A percentile compares a stretch with the other conserved stretches of the same genome.
These are phyloP conservation scores for Alca torda DNA, from an alignment of 2,797 vertebrate genomes.

Conservation along the genomic window DNA sequence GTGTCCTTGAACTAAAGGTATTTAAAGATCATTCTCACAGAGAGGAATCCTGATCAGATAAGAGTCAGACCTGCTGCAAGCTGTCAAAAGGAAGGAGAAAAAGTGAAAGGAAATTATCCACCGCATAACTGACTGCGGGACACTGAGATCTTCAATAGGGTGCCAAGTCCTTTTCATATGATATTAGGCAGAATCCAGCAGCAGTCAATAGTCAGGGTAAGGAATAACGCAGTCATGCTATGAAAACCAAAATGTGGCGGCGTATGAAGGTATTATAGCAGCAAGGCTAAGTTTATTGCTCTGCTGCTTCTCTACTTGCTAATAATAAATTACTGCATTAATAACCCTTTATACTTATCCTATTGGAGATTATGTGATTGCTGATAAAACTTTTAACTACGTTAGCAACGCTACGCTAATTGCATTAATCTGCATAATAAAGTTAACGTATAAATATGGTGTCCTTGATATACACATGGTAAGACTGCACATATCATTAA, in stretches of 20 bases:
- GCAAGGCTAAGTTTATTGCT: slow-evolving; percentile 24
- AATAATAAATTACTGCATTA: slow-evolving; percentile 39
- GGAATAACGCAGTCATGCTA: not conserved
- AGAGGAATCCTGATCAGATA: slow-evolving; percentile 23
- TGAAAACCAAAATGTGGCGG: not conserved
- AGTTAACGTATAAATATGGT: slow-evolving; percentile 19
- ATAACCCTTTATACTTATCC: slow-evolving; percentile 46
- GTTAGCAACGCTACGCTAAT: slow-evolving; percentile 56
- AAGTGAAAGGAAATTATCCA: not conserved
- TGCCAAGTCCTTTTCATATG: not conserved
- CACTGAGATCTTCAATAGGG: not conserved
- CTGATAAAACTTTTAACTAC: slow-evolving; percentile 56
- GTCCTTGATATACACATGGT: slow-evolving; percentile 39
- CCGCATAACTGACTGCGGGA: not conserved
- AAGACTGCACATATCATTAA: slow-evolving; percentile 31
- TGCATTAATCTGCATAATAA: slow-evolving; percentile 49
- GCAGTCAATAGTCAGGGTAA: not conserved
- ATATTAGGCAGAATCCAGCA: not conserved
- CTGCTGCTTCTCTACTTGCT: slow-evolving; percentile 12
- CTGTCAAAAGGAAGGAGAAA: not conserved
- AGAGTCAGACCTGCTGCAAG: slow-evolving; percentile 12
- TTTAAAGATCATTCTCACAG: slow-evolving; percentile 49
- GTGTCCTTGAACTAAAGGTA: slow-evolving; percentile 55
- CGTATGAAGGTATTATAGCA: not conserved
- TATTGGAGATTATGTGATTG: slow-evolving; percentile 29